Evolutionary conservation across 1,140 invertebrate genomes (phyloP).

Genomic region (Telenomus remus): DNA sequence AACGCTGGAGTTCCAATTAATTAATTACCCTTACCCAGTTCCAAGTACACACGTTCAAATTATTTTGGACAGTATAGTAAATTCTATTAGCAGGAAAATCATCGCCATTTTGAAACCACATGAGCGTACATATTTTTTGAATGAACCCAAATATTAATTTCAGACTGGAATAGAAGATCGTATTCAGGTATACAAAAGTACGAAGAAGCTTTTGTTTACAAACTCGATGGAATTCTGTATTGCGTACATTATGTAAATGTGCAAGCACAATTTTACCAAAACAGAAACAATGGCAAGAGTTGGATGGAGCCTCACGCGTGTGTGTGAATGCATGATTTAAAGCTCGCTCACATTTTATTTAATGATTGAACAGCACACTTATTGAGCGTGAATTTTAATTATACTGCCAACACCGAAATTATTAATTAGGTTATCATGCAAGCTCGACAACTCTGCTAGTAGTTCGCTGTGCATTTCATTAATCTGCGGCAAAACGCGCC

Average conservation of each 20-base stretch:
- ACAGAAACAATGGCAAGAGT: constrained; percentile 9
- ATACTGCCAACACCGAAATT: constrained; percentile 30
- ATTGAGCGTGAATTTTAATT: constrained; percentile 32
- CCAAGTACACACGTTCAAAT: no score
- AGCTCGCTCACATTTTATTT: constrained; percentile 36
- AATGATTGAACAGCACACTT: constrained; percentile 20
- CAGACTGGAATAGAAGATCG: no score
- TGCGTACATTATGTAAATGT: constrained; percentile 10
- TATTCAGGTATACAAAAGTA: no score
- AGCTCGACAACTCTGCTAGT: constrained; percentile 14
- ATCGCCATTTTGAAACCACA: no score
- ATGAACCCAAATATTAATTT: no score
- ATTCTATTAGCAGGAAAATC: no score
- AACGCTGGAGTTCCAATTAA: constrained; percentile 23
- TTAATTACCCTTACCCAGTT: constrained; percentile 1
- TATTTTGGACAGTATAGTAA: no score
- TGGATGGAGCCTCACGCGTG: constrained; percentile 2
- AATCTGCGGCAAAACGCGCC: constrained; percentile 3
- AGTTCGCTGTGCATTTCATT: constrained; percentile 21
- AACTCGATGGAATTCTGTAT: no score
- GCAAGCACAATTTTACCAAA: constrained; percentile 6
- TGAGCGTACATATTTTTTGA: no score
- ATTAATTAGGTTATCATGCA: constrained; percentile 35
- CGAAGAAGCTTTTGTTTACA: no score
- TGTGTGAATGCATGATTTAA: constrained; percentile 4